Conservation (phyloP, 2,113 vertebrate genomes). For the Chamaetylas fuelleborni region DNA sequence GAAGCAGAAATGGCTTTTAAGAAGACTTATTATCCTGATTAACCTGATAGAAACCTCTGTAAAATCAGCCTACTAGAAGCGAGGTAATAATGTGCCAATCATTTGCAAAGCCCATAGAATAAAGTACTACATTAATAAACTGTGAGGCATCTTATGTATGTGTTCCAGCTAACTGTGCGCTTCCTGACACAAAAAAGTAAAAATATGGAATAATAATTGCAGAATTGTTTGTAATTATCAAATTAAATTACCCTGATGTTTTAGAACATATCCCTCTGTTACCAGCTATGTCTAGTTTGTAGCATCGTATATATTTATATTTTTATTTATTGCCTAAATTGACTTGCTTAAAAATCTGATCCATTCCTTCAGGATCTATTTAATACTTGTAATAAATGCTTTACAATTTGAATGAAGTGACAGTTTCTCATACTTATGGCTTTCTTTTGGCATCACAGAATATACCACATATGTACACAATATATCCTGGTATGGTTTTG, state of each 20-base stretch:
- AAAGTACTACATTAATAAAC: background rate
- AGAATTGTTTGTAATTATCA: background rate
- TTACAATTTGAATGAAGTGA: background rate
- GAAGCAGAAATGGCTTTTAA: background rate
- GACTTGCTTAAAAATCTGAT: background rate
- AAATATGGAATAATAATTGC: background rate
- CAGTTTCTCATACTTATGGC: background rate
- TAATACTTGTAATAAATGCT: background rate
- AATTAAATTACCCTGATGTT: background rate
- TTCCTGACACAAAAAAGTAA: background rate
- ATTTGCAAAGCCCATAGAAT: background rate
- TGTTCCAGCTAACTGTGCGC: background rate
- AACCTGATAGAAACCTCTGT: background rate
- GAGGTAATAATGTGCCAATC: slow-evolving; percentile 2
- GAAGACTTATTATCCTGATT: slow-evolving; percentile 8
- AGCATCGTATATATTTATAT: background rate
- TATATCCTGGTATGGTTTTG: background rate
- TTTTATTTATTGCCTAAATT: background rate
- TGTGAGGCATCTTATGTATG: background rate
- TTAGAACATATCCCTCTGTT: background rate
- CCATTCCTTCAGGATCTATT: background rate
- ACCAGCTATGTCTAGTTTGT: background rate
- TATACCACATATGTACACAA: too few relatives aligned
- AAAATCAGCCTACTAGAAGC: background rate
- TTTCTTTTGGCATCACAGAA: background rate